Evolutionary conservation across 2,113 vertebrate genomes (phyloP).

Genomic region (Podiceps cristatus): DNA sequence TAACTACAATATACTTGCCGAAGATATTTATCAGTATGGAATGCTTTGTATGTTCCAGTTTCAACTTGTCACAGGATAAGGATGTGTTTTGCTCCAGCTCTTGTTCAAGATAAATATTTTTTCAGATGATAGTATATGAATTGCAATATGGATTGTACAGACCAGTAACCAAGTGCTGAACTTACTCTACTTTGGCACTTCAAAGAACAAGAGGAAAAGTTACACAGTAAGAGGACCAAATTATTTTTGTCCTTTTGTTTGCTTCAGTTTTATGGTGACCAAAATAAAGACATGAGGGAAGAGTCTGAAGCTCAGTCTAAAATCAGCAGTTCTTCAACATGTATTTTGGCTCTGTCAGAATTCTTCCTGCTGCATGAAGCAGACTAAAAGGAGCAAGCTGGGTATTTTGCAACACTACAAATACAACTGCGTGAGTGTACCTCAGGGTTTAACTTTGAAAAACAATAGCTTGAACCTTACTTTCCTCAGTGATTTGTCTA

Average conservation of each 20-base stretch:
- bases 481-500: neutral
- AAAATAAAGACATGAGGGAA: neutral
- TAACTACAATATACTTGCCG: neutral
- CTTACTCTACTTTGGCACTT: neutral
- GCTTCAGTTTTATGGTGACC: neutral
- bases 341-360: neutral
- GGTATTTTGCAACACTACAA: neutral
- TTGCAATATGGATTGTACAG: neutral
- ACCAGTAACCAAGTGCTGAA: neutral
- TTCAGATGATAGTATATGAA: neutral
- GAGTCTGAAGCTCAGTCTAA: neutral
- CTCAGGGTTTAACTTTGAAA: neutral
- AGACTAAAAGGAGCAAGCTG: neutral
- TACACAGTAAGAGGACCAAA: neutral
- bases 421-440: neutral
- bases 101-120: neutral
- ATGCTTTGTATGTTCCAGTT: neutral
- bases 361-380: neutral
- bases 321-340: neutral
- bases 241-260: neutral
- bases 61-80: neutral
- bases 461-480: neutral
- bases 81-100: neutral
- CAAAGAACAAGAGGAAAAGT: neutral
- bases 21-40: neutral